Percentiles rank a stretch among this genome's conserved stretches.
Evolutionary conservation across 2,888 invertebrate genomes (phyloP).

Genomic region (Harpagoxenus sublaevis): DNA sequence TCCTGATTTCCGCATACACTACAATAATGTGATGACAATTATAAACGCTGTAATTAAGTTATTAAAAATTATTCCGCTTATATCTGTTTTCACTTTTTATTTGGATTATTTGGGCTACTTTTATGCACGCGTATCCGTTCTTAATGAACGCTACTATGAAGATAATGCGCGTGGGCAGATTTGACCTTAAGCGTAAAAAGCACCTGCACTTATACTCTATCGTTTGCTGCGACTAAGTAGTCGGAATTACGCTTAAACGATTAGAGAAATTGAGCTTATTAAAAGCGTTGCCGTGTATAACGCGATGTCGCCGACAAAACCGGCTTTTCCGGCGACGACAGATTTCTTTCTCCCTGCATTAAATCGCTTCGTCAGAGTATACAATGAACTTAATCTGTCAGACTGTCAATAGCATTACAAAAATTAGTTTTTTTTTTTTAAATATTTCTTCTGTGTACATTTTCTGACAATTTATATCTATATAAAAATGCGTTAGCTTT

Average conservation of each 20-base stretch:
- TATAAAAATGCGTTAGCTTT: constrained; percentile 4
- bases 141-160: constrained; percentile 12
- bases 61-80: background rate
- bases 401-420: background rate
- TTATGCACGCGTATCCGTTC: background rate
- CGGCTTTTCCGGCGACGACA: constrained; percentile 10
- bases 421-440: constrained; percentile 21
- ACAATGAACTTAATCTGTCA: background rate
- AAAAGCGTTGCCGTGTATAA: constrained; percentile 39
- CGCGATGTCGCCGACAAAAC: constrained; percentile 29
- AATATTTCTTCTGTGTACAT: background rate
- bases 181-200: constrained; percentile 38
- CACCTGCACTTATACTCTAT: constrained; percentile 7
- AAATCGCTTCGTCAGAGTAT: background rate
- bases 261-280: constrained; percentile 50
- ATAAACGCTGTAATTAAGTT: background rate
- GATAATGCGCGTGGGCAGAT: constrained; percentile 44
- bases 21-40: background rate
- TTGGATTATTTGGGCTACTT: constrained; percentile 8
- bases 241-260: constrained; percentile 48
- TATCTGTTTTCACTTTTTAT: background rate
- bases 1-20: background rate
- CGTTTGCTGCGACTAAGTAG: constrained; percentile 32
- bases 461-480: background rate
- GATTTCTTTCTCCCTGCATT: background rate